Evolutionary conservation across 2,797 vertebrate genomes (phyloP).

Genomic region (Rhadinocentrus ornatus): DNA sequence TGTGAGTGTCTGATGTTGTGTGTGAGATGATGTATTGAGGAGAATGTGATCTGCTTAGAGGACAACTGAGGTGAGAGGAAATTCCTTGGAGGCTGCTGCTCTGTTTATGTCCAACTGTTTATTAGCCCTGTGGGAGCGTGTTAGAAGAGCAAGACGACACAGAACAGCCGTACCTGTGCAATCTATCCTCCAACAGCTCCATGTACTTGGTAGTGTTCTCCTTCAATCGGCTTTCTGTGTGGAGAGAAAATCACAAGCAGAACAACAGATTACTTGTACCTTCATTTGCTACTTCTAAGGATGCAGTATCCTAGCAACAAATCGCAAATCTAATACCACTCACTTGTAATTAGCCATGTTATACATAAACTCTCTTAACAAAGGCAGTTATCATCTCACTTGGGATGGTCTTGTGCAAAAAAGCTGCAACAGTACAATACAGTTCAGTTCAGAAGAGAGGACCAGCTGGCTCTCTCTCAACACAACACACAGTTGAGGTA

Average conservation of each 20-base stretch:
- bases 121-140: constrained; percentile 33
- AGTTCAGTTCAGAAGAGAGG: constrained; percentile 23
- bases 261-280: constrained; percentile 29
- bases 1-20: constrained; percentile 50
- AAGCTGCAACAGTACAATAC: constrained; percentile 38
- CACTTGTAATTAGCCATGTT: constrained; percentile 46
- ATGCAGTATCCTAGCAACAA: constrained; percentile 69
- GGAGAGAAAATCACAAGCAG: constrained; percentile 36
- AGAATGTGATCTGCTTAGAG: constrained; percentile 49
- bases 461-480: constrained; percentile 55
- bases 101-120: constrained; percentile 31
- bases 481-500: constrained; percentile 39
- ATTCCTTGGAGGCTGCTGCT: constrained; percentile 52
- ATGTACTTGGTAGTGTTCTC: constrained; percentile 82
- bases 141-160: background rate
- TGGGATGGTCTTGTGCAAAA: constrained; percentile 33
- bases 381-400: constrained; percentile 46
- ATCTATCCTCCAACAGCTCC: constrained; percentile 82
- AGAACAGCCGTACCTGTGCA: constrained; percentile 80
- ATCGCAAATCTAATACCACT: constrained; percentile 50
- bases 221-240: constrained; percentile 83
- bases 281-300: constrained; percentile 51
- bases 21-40: constrained; percentile 48
- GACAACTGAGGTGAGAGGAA: constrained; percentile 52
- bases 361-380: constrained; percentile 23